Evolutionary conservation across 92 coral and sea anemone species (phyloP).

Genomic region (Phymanthus crucifer): DNA sequence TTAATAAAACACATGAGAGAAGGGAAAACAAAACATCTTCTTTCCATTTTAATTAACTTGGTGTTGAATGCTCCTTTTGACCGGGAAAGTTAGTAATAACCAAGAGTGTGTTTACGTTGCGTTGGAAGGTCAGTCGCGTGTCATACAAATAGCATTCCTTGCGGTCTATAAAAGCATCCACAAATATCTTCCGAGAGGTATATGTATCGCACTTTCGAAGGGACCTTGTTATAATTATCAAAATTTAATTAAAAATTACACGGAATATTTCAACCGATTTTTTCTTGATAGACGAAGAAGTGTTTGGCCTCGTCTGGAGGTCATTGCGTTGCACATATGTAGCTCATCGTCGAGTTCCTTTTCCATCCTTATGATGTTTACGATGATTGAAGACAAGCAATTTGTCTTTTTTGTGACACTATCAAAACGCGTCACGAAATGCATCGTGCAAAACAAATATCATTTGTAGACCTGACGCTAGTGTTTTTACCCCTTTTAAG

Average conservation of each 20-base stretch:
- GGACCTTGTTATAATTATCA: background rate
- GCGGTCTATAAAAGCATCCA: conserved; percentile 36
- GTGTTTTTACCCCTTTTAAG: background rate
- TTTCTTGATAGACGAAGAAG: background rate
- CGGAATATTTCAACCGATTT: background rate
- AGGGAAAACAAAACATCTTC: conserved; percentile 3
- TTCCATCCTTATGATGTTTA: conserved; percentile 22
- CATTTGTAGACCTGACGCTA: background rate
- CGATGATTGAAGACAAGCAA: conserved; percentile 41
- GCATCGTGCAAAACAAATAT: conserved; percentile 17
- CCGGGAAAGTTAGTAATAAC: conserved; percentile 27
- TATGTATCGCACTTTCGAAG: background rate
- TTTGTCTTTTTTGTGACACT: conserved; percentile 30
- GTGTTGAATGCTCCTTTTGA: conserved; percentile 39
- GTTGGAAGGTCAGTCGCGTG: conserved; percentile 33
- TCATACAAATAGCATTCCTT: conserved; percentile 35
- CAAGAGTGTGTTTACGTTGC: conserved; percentile 18
- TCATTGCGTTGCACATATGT: conserved; percentile 26
- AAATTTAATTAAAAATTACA: background rate
- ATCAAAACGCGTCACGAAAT: conserved; percentile 32
- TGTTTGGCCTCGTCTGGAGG: conserved; percentile 10
- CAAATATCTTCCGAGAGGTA: background rate
- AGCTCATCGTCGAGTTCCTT: conserved; percentile 30
- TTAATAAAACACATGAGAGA: conserved; percentile 1
- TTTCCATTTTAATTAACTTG: conserved; percentile 12